A percentile compares a stretch with the other conserved stretches of the same genome.
These are phyloP conservation scores for Myotis planiceps DNA, from an alignment of 2,797 vertebrate species.

Conservation along the genomic window DNA sequence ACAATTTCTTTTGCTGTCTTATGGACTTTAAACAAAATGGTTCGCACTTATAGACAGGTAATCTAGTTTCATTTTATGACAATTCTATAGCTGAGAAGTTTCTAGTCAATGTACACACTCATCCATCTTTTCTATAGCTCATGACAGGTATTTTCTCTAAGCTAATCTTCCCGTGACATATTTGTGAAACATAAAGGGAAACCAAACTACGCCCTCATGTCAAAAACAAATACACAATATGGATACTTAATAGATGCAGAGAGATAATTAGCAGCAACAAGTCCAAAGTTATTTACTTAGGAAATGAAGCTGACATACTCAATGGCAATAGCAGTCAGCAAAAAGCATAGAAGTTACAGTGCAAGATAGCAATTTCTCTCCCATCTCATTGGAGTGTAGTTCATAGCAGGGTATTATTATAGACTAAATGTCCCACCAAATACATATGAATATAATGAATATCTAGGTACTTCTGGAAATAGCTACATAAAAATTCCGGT, in stretches of 20 bases:
- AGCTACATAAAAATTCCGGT: neutral
- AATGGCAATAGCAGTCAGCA: neutral
- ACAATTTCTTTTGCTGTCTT: neutral
- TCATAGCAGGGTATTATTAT: neutral
- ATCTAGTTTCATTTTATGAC: neutral
- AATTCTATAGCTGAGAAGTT: neutral
- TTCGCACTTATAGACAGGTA: neutral
- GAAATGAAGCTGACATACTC: constrained; percentile 28
- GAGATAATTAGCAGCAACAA: constrained; percentile 42
- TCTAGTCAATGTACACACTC: neutral
- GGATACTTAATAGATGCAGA: neutral
- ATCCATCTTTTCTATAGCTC: neutral
- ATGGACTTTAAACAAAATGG: constrained; percentile 21
- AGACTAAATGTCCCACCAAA: neutral
- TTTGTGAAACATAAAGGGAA: constrained; percentile 57
- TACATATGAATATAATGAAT: neutral
- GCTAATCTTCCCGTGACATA: constrained; percentile 41
- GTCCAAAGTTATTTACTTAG: constrained; percentile 30
- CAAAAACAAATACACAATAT: constrained; percentile 44
- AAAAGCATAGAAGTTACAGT: neutral
- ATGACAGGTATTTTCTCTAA: constrained; percentile 31
- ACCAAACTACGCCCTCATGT: neutral
- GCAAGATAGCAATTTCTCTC: neutral
- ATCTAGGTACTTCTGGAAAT: neutral
- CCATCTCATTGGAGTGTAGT: neutral